Conservation (phyloP, 2,113 vertebrate species). For the Burhinus bistriatus region DNA sequence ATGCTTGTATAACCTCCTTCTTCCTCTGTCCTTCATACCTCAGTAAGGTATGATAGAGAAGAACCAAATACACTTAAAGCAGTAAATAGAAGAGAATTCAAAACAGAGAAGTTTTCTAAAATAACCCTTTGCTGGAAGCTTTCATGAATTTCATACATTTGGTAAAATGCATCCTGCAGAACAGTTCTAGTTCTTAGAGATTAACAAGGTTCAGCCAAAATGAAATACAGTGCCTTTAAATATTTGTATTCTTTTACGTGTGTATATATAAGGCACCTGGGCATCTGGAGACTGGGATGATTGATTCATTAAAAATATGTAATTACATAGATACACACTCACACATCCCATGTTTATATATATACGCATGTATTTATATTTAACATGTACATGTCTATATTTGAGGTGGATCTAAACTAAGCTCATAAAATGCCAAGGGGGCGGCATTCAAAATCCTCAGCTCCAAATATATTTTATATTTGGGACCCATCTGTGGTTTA, state of each 20-base stretch:
- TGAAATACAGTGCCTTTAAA: neutral
- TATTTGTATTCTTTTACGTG: neutral
- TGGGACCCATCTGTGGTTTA: neutral
- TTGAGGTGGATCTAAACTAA: constrained; percentile 1
- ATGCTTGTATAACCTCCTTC: neutral
- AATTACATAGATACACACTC: neutral
- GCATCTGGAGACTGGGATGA: neutral
- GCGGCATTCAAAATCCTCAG: neutral
- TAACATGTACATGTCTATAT: neutral
- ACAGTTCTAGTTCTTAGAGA: neutral
- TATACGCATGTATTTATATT: neutral
- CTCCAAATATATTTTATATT: neutral
- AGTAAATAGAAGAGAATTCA: neutral
- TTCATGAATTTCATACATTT: neutral
- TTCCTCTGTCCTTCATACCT: neutral
- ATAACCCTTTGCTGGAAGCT: neutral
- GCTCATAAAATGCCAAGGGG: neutral
- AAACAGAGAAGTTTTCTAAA: neutral
- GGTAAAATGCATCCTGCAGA: neutral
- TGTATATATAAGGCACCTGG: neutral
- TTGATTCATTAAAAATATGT: neutral
- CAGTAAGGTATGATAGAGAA: neutral
- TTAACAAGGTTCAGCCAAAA: neutral
- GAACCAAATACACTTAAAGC: neutral
- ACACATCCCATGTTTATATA: neutral